A percentile compares a stretch with the other conserved stretches of the same genome.
phyloP scores from a whole-genome alignment of 1,140 invertebrate species.

The Drosophila elegans region DNA sequence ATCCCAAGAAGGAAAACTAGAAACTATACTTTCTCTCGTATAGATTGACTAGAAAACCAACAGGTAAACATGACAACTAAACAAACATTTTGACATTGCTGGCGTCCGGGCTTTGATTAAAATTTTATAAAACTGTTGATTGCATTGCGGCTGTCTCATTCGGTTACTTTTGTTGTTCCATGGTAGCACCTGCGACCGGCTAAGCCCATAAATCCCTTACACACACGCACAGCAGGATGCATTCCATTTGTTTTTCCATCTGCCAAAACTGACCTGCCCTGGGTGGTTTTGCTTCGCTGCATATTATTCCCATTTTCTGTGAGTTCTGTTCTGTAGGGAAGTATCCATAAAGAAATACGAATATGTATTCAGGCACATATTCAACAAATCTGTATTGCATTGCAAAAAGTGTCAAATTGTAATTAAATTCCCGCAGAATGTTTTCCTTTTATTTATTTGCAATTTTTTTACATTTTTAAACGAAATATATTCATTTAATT shows the following conservation, averaged over 20 bases:
- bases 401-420: constrained; percentile 26
- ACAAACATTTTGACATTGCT: constrained; percentile 27
- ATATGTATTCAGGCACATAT: not conserved
- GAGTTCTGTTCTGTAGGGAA: constrained; percentile 10
- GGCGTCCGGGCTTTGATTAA: constrained; percentile 42
- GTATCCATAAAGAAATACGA: constrained; percentile 5
- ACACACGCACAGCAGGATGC: constrained; percentile 15
- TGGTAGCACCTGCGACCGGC: constrained; percentile 2
- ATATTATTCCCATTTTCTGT: constrained; percentile 47
- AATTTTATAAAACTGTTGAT: constrained; percentile 61
- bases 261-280: constrained; percentile 3
- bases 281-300: constrained; percentile 33
- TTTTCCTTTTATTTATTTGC: too few species aligned
- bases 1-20: not conserved
- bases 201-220: constrained; percentile 46
- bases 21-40: not conserved
- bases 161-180: constrained; percentile 6
- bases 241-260: constrained; percentile 46
- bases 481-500: not conserved
- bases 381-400: constrained; percentile 9
- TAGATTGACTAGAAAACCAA: constrained; percentile 17
- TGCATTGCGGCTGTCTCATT: constrained; percentile 14
- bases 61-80: constrained; percentile 27
- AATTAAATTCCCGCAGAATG: constrained; percentile 29
- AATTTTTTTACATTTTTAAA: constrained; percentile 3